Percentiles rank a stretch among this genome's conserved stretches.
These are phyloP conservation scores for Ariopsis seemanni DNA, from an alignment of 2,113 vertebrate species.

Conservation along the genomic window DNA sequence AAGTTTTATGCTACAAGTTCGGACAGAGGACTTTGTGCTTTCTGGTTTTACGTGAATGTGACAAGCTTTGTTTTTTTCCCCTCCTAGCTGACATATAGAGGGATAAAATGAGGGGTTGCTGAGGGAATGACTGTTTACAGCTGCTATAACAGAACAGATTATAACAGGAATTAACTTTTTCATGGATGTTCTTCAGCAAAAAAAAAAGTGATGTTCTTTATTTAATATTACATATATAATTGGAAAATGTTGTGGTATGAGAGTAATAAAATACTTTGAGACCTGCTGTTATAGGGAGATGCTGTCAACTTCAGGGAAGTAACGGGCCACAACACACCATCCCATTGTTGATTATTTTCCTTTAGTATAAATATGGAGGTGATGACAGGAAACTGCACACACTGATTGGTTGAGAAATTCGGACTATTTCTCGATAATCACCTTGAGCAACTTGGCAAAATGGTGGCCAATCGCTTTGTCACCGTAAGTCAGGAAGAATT, in stretches of 20 bases:
- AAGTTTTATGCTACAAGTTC: not conserved
- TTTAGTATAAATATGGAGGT: too few species aligned
- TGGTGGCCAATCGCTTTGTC: too few species aligned
- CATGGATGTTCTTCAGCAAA: not conserved
- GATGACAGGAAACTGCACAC: too few species aligned
- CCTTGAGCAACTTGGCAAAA: too few species aligned
- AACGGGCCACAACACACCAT: not conserved
- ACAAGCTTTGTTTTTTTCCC: not conserved
- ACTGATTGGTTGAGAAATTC: too few species aligned
- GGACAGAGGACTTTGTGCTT: not conserved
- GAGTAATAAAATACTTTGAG: not conserved
- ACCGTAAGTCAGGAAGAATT: too few species aligned
- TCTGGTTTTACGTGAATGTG: not conserved
- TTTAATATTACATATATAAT: not conserved
- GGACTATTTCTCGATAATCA: too few species aligned
- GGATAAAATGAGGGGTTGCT: not conserved
- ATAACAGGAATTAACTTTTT: not conserved
- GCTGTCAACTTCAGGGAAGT: not conserved
- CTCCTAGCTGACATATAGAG: not conserved
- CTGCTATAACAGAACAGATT: not conserved
- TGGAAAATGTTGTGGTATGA: not conserved
- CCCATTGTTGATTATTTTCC: not conserved
- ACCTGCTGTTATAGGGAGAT: not conserved
- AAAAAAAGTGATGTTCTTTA: not conserved
- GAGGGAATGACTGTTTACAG: not conserved